Conservation (phyloP, 2,888 invertebrate species). For the Nebria brevicollis region DNA sequence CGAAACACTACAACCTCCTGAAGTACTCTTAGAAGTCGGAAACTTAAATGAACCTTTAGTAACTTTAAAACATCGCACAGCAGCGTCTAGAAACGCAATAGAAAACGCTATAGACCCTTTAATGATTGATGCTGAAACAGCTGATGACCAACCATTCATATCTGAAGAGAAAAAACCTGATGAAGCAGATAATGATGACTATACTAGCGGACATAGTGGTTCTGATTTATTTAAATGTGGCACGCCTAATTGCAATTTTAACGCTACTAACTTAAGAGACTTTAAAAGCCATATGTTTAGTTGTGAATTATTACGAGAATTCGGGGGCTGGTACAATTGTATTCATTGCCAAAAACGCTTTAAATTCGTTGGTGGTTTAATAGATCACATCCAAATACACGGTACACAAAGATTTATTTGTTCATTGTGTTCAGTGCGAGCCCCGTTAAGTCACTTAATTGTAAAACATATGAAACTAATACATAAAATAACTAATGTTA, state of each 20-base stretch:
- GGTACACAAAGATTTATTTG: slow-evolving; percentile 70
- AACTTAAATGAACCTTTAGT: slow-evolving; percentile 49
- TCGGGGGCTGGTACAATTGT: slow-evolving; percentile 62
- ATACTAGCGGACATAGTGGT: slow-evolving; percentile 58
- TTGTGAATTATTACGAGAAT: slow-evolving; percentile 56
- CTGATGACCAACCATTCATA: background rate
- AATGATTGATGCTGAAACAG: slow-evolving; percentile 19
- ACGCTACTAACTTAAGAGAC: slow-evolving; percentile 56
- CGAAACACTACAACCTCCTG: background rate
- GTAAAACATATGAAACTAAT: slow-evolving; percentile 65
- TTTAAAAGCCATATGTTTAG: slow-evolving; percentile 62
- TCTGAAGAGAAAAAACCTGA: background rate
- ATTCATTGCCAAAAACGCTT: slow-evolving; percentile 65
- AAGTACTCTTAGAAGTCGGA: background rate
- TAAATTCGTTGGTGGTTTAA: slow-evolving; percentile 62
- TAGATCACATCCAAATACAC: slow-evolving; percentile 71
- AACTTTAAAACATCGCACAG: slow-evolving; percentile 48
- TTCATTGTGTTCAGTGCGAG: slow-evolving; percentile 65
- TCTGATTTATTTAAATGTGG: slow-evolving; percentile 67
- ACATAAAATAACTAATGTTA: slow-evolving; percentile 64
- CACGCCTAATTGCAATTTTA: slow-evolving; percentile 60
- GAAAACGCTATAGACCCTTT: slow-evolving; percentile 50
- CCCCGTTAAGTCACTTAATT: slow-evolving; percentile 55
- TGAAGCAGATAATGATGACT: slow-evolving; percentile 36
- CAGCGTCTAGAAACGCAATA: slow-evolving; percentile 41